These are phyloP conservation scores for Pipra filicauda DNA, from an alignment of 2,113 vertebrate genomes.

Conservation along the genomic window DNA sequence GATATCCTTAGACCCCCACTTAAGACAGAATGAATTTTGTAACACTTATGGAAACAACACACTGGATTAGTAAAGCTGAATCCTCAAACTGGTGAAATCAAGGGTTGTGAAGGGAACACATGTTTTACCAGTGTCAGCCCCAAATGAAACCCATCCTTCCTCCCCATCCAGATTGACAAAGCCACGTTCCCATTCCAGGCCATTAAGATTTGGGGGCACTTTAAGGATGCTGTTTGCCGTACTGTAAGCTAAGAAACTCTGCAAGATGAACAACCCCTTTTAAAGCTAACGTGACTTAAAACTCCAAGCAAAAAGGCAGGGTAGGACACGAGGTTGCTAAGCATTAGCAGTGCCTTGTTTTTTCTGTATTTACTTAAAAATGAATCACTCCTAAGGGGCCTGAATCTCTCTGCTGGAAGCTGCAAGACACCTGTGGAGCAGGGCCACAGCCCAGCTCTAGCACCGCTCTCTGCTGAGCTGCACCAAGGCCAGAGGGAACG, in stretches of 20 bases:
- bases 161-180: neutral
- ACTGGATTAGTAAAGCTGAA: neutral
- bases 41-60: neutral
- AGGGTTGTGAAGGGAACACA: neutral
- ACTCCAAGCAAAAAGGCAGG: conserved; percentile 31
- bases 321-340: conserved; percentile 52
- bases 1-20: conserved; percentile 1
- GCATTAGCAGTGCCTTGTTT: conserved; percentile 29
- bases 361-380: neutral
- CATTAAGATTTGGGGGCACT: neutral
- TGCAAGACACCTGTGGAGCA: neutral
- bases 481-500: neutral
- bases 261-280: conserved; percentile 18
- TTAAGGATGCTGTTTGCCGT: neutral
- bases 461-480: neutral
- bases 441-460: neutral
- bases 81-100: neutral
- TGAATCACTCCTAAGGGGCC: neutral
- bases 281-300: conserved; percentile 41
- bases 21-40: neutral
- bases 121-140: neutral
- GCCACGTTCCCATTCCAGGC: neutral
- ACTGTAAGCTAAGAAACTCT: conserved; percentile 5
- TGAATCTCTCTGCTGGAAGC: conserved; percentile 33
- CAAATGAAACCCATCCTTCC: neutral